A percentile compares a stretch with the other conserved stretches of the same genome.
Conservation (phyloP, 2,797 vertebrate species). For the Valencia hispanica region DNA sequence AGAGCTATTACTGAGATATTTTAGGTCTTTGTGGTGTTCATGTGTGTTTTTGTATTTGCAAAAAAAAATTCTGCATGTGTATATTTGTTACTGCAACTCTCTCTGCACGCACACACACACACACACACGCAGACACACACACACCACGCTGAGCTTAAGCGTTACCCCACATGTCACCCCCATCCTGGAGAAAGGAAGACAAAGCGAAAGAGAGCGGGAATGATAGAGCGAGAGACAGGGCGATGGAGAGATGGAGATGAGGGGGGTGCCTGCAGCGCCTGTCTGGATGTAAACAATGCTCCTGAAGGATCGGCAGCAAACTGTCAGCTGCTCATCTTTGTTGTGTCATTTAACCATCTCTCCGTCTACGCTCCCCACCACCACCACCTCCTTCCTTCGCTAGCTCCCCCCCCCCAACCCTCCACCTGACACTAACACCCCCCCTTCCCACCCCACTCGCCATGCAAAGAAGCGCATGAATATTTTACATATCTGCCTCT, state of each 20-base stretch:
- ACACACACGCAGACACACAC: conserved; percentile 31
- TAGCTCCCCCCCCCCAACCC: conserved; percentile 34
- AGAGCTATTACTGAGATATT: conserved; percentile 50
- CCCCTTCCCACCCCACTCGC: conserved; percentile 61
- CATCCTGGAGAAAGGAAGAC: conserved; percentile 76
- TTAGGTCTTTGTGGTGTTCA: conserved; percentile 22
- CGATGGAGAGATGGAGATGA: conserved; percentile 76
- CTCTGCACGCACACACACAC: conserved; percentile 20
- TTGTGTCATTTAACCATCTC: conserved; percentile 97
- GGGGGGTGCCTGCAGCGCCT: conserved; percentile 87
- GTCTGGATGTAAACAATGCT: conserved; percentile 94
- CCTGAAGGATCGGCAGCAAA: conserved; percentile 90
- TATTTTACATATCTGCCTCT: conserved; percentile 99
- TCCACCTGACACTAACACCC: conserved; percentile 56
- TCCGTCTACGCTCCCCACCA: conserved; percentile 53
- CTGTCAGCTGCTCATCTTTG: conserved; percentile 98
- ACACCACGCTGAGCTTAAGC: conserved; percentile 54
- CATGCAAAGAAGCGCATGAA: conserved; percentile 90
- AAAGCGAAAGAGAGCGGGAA: conserved; percentile 75
- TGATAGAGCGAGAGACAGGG: conserved; percentile 73
- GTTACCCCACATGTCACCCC: conserved; percentile 79
- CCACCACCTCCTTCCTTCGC: conserved; percentile 36
- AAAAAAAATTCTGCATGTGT: conserved; percentile 48
- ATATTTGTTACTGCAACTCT: conserved; percentile 56
- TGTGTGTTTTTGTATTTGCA: conserved; percentile 39